Base-by-base conservation (phyloP, 2,888 invertebrate species). In the Blastobasis adustella region DNA sequence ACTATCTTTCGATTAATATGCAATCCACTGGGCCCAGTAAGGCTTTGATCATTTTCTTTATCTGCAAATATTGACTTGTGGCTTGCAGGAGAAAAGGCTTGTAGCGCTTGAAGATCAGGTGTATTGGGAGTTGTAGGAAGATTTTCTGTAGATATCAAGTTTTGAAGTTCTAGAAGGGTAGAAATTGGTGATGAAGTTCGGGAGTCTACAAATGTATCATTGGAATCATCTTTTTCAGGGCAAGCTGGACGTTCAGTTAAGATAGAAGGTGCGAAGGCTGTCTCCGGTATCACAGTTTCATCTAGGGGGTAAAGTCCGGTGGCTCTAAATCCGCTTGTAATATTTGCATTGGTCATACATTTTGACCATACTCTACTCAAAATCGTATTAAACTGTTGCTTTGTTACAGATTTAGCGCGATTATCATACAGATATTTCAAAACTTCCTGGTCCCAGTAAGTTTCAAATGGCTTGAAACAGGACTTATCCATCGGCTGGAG, bases 401-500 rank as follows among this genome's bases (percentile, higher is more conserved):
- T 46, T 46, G 46, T 36, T 36, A 46, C n/a, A 36, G 46, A 46
- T 46, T 46, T 46, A 6, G 45, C 45, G 45, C 45, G 45, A 45
- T 45, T 45, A 8, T 45, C 45, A 45, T 46, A 46, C 46, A 46
- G 46, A 37, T 36, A 46, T 46, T 46, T 6, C 46, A 46, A 46
- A 9, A 37, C 46, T 46, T 46, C 46, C 36, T 46, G 46, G 10
- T 46, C 46, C 46, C 46, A 46, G 37, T 36, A 46, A 46, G 49
- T 49, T 44, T 49, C 37, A 36, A 43, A 49, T 49, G 37, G 44
- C 46, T 46, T 46, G 46, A 46, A 46, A 46, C 36, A 46, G 23
- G 10, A 47, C 49, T 59, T 59, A 45, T 59, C 57, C n/a, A 59
- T 37, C 10, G 59, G 59, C 40, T 59, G 58, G 7, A 58, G 46